Percentiles rank a stretch among this genome's conserved stretches.
phyloP scores from a whole-genome alignment of 2,113 vertebrate species.

The Pelusios castaneus region DNA sequence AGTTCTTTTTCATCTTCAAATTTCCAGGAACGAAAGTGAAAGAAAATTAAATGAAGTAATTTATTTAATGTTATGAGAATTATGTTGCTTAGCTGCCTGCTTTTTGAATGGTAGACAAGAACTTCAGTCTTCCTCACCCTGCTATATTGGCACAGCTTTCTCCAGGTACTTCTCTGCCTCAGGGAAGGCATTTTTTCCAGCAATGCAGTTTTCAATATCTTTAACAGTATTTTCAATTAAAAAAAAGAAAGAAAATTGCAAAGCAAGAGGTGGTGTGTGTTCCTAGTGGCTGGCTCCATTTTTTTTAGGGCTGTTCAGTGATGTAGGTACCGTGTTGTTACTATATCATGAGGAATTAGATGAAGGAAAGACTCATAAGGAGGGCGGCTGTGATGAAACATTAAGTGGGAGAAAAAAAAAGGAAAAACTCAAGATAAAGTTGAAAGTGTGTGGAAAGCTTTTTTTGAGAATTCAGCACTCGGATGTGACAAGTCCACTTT shows the following conservation, averaged over 20 bases:
- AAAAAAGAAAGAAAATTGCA: background rate
- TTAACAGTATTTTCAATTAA: fast-evolving
- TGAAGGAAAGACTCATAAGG: background rate
- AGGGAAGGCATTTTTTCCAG: background rate
- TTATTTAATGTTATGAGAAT: background rate
- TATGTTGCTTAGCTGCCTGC: background rate
- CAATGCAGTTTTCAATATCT: background rate
- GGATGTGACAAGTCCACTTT: background rate
- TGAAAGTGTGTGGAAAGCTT: background rate
- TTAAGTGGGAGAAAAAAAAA: background rate
- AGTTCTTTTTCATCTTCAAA: background rate
- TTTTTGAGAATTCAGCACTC: background rate
- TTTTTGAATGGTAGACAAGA: background rate
- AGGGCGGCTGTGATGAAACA: background rate
- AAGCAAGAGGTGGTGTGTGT: fast-evolving
- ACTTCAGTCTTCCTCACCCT: background rate
- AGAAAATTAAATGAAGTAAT: background rate
- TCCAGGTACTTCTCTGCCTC: fast-evolving
- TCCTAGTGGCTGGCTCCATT: background rate
- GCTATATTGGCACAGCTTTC: background rate
- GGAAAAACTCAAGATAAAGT: too few relatives aligned
- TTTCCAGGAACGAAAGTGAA: background rate
- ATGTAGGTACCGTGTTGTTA: fast-evolving
- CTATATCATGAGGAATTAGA: background rate
- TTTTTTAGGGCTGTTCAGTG: background rate